A percentile compares a stretch with the other conserved stretches of the same genome.
Evolutionary conservation across 2,888 invertebrate species (phyloP).

Genomic region (Plusia festucae): DNA sequence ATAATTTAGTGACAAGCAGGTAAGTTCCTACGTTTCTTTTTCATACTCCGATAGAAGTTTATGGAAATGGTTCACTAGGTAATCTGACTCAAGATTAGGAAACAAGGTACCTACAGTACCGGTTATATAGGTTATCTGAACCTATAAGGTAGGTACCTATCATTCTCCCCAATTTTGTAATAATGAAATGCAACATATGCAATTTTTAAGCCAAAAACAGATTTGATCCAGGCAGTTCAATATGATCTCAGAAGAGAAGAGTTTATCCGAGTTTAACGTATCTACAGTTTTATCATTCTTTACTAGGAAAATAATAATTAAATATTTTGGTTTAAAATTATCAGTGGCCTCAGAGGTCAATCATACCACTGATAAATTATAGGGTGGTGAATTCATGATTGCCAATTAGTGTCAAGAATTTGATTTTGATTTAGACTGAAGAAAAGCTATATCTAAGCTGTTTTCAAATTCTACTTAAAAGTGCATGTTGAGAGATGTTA

Average conservation of each 20-base stretch:
- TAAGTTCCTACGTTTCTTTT: no score
- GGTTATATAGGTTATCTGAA: no score
- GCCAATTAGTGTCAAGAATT: not conserved
- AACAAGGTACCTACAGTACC: no score
- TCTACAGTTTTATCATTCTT: not conserved
- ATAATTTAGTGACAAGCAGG: no score
- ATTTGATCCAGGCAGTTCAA: not conserved
- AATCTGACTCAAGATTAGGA: no score
- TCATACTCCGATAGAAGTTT: no score
- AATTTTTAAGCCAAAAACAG: not conserved
- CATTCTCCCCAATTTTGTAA: not conserved
- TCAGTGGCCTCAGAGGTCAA: not conserved
- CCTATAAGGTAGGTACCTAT: no score
- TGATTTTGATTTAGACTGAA: not conserved
- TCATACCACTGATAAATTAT: not conserved
- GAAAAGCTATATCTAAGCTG: no score
- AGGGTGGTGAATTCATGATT: not conserved
- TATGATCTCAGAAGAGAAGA: not conserved
- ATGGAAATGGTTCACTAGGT: no score
- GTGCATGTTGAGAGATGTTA: no score
- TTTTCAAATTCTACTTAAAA: no score
- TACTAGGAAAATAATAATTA: not conserved
- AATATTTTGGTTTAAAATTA: constrained; percentile 1
- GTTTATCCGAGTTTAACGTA: not conserved
- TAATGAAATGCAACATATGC: not conserved